Evolutionary conservation across 1,140 invertebrate genomes (phyloP).

Genomic region (Spodoptera litura): DNA sequence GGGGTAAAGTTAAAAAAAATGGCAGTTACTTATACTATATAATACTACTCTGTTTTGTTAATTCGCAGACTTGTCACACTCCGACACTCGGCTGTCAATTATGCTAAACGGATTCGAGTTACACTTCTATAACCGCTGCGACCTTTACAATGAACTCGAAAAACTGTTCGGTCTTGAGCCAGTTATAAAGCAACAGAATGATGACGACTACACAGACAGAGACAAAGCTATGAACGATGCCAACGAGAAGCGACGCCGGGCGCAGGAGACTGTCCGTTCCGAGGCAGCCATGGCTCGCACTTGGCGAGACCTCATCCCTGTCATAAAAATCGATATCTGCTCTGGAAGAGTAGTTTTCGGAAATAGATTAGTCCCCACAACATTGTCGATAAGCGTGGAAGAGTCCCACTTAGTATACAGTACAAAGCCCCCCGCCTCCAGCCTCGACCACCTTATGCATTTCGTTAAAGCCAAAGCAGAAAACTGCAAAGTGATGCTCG

Average conservation of each 20-base stretch:
- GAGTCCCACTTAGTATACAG: slow-evolving; percentile 98
- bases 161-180: slow-evolving; percentile 95
- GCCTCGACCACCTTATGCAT: slow-evolving; percentile 98
- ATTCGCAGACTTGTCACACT: slow-evolving; percentile 96
- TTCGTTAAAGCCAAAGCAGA: slow-evolving; percentile 97
- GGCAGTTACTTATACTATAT: no score
- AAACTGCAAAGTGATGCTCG: slow-evolving; percentile 97
- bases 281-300: slow-evolving; percentile 93
- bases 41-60: not conserved
- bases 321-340: slow-evolving; percentile 97
- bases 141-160: slow-evolving; percentile 95
- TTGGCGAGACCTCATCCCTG: slow-evolving; percentile 98
- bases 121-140: slow-evolving; percentile 97
- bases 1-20: no score
- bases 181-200: slow-evolving; percentile 89
- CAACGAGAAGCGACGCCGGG: slow-evolving; percentile 86
- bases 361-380: slow-evolving; percentile 97
- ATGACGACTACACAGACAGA: slow-evolving; percentile 80
- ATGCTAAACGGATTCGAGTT: slow-evolving; percentile 98
- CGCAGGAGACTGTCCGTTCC: slow-evolving; percentile 89
- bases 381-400: slow-evolving; percentile 96
- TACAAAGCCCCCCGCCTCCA: slow-evolving; percentile 97
- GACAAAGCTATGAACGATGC: slow-evolving; percentile 88
- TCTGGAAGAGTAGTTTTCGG: slow-evolving; percentile 97
- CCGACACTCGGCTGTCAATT: slow-evolving; percentile 96